Conservation (phyloP, 2,888 invertebrate genomes). For the Dasysyrphus tricinctus region DNA sequence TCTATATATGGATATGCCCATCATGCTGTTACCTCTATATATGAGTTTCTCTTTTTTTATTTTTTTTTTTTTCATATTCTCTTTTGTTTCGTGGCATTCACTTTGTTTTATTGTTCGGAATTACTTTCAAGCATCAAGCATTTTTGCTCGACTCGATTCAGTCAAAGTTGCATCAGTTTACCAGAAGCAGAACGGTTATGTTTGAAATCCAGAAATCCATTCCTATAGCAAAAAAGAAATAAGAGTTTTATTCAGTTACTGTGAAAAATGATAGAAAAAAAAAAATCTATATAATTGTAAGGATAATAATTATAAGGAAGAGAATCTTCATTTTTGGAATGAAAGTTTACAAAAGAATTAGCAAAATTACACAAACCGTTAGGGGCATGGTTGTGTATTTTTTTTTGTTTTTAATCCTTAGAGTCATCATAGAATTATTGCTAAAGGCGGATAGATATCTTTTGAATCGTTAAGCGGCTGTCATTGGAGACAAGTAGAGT, state of each 20-base stretch:
- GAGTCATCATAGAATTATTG: neutral
- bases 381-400: neutral
- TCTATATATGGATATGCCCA: neutral
- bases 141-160: slow-evolving; percentile 56
- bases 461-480: neutral
- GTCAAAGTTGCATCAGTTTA: slow-evolving; percentile 57
- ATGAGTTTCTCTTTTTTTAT: slow-evolving; percentile 22
- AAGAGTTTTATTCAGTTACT: slow-evolving; percentile 63
- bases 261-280: slow-evolving; percentile 52
- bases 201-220: slow-evolving; percentile 46
- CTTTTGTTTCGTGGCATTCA: slow-evolving; percentile 67
- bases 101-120: slow-evolving; percentile 71
- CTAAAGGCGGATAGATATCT: slow-evolving; percentile 12
- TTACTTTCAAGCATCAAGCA: slow-evolving; percentile 66
- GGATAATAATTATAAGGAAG: slow-evolving; percentile 4
- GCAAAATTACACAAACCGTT: slow-evolving; percentile 15
- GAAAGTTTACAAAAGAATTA: slow-evolving; percentile 56
- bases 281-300: neutral
- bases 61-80: slow-evolving; percentile 30
- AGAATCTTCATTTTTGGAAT: slow-evolving; percentile 32
- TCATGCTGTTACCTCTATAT: neutral
- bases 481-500: neutral
- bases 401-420: neutral
- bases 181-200: slow-evolving; percentile 12
- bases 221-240: slow-evolving; percentile 37